phyloP scores from a whole-genome alignment of 2,888 invertebrate genomes.

The Sinodicranocentrus sp. region DNA sequence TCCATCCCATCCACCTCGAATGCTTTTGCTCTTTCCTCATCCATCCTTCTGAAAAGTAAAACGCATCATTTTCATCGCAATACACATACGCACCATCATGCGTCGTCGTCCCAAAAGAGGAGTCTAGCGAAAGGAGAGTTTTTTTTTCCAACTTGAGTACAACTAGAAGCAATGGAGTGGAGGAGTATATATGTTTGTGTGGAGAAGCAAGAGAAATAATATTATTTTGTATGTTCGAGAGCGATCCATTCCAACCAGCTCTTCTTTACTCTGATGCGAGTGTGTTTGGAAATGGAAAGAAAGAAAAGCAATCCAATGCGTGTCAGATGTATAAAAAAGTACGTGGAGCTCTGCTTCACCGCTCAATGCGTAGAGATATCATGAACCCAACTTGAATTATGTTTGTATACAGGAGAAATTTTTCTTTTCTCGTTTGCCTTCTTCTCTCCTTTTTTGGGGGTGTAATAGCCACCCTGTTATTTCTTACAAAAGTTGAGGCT shows the following conservation, averaged over 20 bases:
- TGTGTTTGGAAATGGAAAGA: too few relatives aligned
- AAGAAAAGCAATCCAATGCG: too few relatives aligned
- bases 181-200: constrained; percentile 1
- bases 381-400: too few relatives aligned
- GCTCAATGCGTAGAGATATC: too few relatives aligned
- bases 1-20: not conserved
- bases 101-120: constrained; percentile 27
- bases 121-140: not conserved
- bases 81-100: constrained; percentile 15
- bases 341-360: too few relatives aligned
- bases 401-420: not conserved
- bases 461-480: not conserved
- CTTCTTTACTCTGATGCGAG: too few relatives aligned
- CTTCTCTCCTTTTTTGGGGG: not conserved
- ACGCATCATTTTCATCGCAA: constrained; percentile 46
- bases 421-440: not conserved
- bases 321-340: too few relatives aligned
- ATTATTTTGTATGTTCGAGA: too few relatives aligned
- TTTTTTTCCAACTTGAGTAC: not conserved
- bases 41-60: constrained; percentile 39
- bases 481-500: not conserved
- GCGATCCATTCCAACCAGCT: too few relatives aligned
- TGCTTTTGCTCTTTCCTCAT: constrained; percentile 18
- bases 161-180: not conserved
- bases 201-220: too few relatives aligned